Percentiles rank a stretch among this genome's conserved stretches.
phyloP scores from a whole-genome alignment of 2,797 vertebrate genomes.

The Dromococcyx pavoninus region DNA sequence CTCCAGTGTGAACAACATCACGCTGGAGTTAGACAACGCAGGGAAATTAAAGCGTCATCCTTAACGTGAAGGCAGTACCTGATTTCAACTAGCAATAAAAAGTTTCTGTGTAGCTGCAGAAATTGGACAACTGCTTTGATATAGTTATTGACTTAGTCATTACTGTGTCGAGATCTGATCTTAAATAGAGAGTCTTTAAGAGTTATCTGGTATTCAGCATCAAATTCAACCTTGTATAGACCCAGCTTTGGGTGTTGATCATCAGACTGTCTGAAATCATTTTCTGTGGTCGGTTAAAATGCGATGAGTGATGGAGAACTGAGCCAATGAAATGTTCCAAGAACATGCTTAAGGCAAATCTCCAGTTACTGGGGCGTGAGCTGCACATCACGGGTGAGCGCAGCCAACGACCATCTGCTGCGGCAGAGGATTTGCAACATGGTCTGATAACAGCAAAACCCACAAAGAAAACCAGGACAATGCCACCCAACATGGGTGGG shows the following conservation, averaged over 20 bases:
- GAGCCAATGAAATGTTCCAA: conserved; percentile 16
- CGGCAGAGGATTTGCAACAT: background rate
- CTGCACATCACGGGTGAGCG: background rate
- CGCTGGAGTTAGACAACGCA: background rate
- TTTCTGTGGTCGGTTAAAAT: background rate
- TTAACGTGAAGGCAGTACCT: background rate
- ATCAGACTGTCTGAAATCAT: background rate
- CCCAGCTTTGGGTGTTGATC: background rate
- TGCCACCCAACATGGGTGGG: background rate
- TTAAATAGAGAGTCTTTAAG: background rate
- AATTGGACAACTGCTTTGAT: background rate
- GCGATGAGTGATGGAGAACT: background rate
- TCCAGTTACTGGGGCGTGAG: conserved; percentile 18
- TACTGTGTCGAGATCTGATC: background rate
- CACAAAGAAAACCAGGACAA: background rate
- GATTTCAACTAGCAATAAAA: background rate
- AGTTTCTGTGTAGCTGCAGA: background rate
- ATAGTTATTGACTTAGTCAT: background rate
- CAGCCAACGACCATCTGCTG: conserved; percentile 40
- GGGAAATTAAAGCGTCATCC: background rate
- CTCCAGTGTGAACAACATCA: background rate
- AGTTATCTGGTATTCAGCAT: background rate
- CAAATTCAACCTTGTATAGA: background rate
- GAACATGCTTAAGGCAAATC: conserved; percentile 51
- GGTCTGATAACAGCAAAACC: background rate